A percentile compares a stretch with the other conserved stretches of the same genome.
phyloP scores from a whole-genome alignment of 2,888 invertebrate genomes.

The Laothoe populi region DNA sequence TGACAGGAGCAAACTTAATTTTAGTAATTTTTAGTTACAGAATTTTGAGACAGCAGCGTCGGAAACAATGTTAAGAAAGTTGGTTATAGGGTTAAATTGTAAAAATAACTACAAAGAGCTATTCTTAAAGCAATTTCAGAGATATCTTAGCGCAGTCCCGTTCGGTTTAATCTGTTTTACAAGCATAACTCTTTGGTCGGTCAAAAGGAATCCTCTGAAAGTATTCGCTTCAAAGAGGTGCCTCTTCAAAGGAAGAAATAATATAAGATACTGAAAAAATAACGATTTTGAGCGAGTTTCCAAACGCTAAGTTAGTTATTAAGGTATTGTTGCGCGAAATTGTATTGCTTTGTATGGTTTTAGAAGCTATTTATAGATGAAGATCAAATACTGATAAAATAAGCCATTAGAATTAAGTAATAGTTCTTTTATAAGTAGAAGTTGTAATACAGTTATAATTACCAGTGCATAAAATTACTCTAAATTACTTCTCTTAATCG shows the following conservation, averaged over 20 bases:
- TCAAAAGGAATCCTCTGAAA: slow-evolving; percentile 53
- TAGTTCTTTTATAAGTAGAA: no score
- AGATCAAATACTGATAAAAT: neutral
- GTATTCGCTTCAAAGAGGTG: slow-evolving; percentile 29
- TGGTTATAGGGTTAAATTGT: neutral
- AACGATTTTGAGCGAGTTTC: slow-evolving; percentile 20
- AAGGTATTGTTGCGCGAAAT: slow-evolving; percentile 28
- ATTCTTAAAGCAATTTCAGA: slow-evolving; percentile 49
- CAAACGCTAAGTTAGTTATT: slow-evolving; percentile 39
- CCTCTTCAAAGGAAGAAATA: slow-evolving; percentile 55
- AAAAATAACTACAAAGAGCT: slow-evolving; percentile 41
- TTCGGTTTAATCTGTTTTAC: slow-evolving; percentile 57
- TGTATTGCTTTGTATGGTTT: slow-evolving; percentile 15
- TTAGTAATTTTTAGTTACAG: no score
- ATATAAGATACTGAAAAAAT: slow-evolving; percentile 46
- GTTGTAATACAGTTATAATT: no score
- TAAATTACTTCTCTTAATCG: no score
- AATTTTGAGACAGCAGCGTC: no score
- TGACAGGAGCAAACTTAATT: no score
- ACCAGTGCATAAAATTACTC: no score
- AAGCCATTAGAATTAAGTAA: no score
- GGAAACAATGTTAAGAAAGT: neutral
- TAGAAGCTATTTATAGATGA: neutral
- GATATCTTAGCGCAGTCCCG: slow-evolving; percentile 39
- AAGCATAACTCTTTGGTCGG: slow-evolving; percentile 49